These are phyloP conservation scores for Andrena minutula DNA, from an alignment of 2,888 invertebrate genomes.

Conservation along the genomic window DNA sequence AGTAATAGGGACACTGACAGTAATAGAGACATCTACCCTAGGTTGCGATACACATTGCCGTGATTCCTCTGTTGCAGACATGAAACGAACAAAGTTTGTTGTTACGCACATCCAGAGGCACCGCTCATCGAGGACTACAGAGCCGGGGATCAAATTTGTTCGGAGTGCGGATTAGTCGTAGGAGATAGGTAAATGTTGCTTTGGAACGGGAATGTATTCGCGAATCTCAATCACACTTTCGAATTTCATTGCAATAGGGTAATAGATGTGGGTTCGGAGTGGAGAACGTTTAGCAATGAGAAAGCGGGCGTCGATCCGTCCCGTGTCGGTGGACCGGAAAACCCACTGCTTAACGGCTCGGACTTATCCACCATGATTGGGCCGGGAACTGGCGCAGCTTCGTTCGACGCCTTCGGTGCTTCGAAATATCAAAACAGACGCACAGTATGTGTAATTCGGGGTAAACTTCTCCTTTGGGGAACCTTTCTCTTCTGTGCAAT, in stretches of 20 bases:
- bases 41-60: not conserved
- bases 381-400: constrained; percentile 89
- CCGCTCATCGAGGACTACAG: constrained; percentile 98
- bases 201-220: not conserved
- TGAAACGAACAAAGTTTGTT: constrained; percentile 93
- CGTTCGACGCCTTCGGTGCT: constrained; percentile 94
- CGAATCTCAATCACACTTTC: not conserved
- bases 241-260: constrained; percentile 88
- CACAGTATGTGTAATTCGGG: constrained; percentile 84
- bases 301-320: constrained; percentile 98
- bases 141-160: constrained; percentile 99
- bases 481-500: too few relatives aligned
- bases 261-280: constrained; percentile 99
- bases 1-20: too few relatives aligned
- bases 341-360: constrained; percentile 97
- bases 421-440: constrained; percentile 89
- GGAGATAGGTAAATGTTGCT: constrained; percentile 92
- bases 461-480: too few relatives aligned
- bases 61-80: constrained; percentile 86
- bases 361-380: constrained; percentile 99
- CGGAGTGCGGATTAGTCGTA: constrained; percentile 99
- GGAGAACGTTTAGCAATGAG: constrained; percentile 99
- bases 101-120: constrained; percentile 98
- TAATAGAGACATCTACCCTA: too few relatives aligned
- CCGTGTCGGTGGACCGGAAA: constrained; percentile 99